phyloP scores from a whole-genome alignment of 2,797 vertebrate species.

The Percopsis omiscomaycus region DNA sequence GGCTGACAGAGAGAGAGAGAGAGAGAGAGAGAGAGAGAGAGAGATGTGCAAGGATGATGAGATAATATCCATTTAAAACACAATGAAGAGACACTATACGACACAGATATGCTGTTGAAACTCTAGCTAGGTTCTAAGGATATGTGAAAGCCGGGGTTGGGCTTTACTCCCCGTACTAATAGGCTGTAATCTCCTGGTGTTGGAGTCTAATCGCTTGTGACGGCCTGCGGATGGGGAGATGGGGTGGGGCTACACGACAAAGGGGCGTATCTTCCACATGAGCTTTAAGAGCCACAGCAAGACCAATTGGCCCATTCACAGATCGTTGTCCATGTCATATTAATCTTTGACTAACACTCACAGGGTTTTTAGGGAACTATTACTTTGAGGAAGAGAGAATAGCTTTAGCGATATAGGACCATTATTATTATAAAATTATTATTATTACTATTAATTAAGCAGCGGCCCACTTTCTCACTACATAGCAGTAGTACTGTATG shows the following conservation, averaged over 20 bases:
- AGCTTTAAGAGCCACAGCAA: constrained; percentile 59
- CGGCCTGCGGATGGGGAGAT: constrained; percentile 66
- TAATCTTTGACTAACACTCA: neutral
- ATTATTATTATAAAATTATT: too few species aligned
- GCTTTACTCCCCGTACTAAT: constrained; percentile 68
- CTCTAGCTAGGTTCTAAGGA: neutral
- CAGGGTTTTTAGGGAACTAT: too few species aligned
- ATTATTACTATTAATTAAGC: too few species aligned
- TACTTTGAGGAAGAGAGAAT: too few species aligned
- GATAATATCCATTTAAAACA: neutral
- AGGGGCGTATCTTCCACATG: constrained; percentile 39
- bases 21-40: neutral
- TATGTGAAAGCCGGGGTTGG: constrained; percentile 58
- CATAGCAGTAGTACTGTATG: too few species aligned
- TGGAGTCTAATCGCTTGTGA: constrained; percentile 72
- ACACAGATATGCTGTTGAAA: too few species aligned
- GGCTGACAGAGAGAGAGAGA: constrained; percentile 1
- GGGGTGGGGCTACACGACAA: constrained; percentile 6
- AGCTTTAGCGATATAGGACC: too few species aligned
- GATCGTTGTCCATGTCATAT: constrained; percentile 8
- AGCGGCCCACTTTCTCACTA: too few species aligned
- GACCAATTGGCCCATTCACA: constrained; percentile 36
- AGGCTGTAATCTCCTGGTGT: constrained; percentile 67
- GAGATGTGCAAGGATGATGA: neutral
- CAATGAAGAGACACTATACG: neutral